These are phyloP conservation scores for Himantopus leucocephalus DNA, from an alignment of 2,113 vertebrate species.

Conservation along the genomic window DNA sequence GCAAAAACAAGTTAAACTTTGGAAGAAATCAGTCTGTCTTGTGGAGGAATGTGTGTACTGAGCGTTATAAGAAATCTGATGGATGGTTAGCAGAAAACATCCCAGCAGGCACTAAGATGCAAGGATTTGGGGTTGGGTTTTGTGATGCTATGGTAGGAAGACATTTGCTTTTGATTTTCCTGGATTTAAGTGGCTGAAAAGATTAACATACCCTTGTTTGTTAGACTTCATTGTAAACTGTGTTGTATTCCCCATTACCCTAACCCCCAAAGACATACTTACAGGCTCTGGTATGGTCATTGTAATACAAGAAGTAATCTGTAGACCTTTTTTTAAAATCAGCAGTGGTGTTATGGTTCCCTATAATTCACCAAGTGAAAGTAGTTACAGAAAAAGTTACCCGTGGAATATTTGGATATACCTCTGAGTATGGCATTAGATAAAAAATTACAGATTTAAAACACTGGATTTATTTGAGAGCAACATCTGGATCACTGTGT, in stretches of 20 bases:
- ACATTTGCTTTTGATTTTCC: conserved; percentile 65
- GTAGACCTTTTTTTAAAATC: neutral
- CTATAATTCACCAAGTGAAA: neutral
- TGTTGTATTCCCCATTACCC: neutral
- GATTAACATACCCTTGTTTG: conserved; percentile 24
- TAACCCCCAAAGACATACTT: neutral
- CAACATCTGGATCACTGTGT: neutral
- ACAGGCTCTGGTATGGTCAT: neutral
- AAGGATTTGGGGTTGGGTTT: conserved; percentile 3
- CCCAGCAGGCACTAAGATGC: conserved; percentile 14
- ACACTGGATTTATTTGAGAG: neutral
- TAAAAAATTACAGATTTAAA: neutral
- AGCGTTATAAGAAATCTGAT: neutral
- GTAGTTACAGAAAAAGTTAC: neutral
- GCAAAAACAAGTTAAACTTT: conserved; percentile 58
- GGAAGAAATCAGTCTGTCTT: conserved; percentile 31
- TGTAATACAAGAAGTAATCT: neutral
- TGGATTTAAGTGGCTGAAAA: conserved; percentile 41
- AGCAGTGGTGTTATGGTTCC: neutral
- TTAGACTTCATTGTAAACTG: conserved; percentile 4
- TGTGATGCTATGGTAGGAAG: conserved; percentile 17
- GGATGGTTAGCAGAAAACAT: conserved; percentile 20
- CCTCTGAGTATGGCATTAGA: neutral
- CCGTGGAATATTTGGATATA: neutral
- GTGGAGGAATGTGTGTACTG: neutral